These are phyloP conservation scores for Orthosia gracilis DNA, from an alignment of 2,888 invertebrate species.

Conservation along the genomic window DNA sequence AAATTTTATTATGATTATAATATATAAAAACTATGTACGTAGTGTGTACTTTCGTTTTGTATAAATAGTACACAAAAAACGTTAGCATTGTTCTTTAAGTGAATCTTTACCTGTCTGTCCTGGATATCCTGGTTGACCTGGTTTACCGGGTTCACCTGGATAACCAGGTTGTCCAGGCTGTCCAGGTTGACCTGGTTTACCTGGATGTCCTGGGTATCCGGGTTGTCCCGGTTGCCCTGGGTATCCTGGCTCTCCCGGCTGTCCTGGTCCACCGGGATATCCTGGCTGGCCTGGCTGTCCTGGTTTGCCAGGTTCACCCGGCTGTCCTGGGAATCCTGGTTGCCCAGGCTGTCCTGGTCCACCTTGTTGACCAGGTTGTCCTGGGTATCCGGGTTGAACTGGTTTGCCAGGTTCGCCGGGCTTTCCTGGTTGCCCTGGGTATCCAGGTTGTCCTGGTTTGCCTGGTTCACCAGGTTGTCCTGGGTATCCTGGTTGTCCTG, in stretches of 20 bases:
- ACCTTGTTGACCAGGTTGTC: slow-evolving; percentile 37
- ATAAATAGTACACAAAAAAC: too few species aligned
- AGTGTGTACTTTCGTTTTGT: too few species aligned
- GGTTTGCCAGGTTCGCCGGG: slow-evolving; percentile 62
- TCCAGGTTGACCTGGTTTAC: slow-evolving; percentile 22
- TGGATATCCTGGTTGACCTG: slow-evolving; percentile 66
- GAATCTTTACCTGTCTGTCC: slow-evolving; percentile 6
- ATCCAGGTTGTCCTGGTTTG: slow-evolving; percentile 4
- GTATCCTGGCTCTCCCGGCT: neutral
- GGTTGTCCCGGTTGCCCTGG: slow-evolving; percentile 12
- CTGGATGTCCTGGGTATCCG: slow-evolving; percentile 25
- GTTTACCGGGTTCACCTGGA: slow-evolving; percentile 27
- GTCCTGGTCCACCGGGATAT: slow-evolving; percentile 26
- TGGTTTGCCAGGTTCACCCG: slow-evolving; percentile 71
- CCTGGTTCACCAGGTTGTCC: neutral
- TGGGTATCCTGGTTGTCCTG: slow-evolving; percentile 22
- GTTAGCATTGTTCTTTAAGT: too few species aligned
- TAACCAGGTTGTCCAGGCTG: slow-evolving; percentile 18
- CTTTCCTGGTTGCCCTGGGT: slow-evolving; percentile 18
- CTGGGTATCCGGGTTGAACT: slow-evolving; percentile 64
- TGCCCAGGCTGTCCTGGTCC: slow-evolving; percentile 37
- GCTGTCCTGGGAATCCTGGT: slow-evolving; percentile 72
- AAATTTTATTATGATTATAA: too few species aligned
- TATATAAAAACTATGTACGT: too few species aligned
- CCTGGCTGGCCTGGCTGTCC: neutral